These are phyloP conservation scores for Acestrorhynchus altus DNA, from an alignment of 2,797 vertebrate genomes.

Conservation along the genomic window DNA sequence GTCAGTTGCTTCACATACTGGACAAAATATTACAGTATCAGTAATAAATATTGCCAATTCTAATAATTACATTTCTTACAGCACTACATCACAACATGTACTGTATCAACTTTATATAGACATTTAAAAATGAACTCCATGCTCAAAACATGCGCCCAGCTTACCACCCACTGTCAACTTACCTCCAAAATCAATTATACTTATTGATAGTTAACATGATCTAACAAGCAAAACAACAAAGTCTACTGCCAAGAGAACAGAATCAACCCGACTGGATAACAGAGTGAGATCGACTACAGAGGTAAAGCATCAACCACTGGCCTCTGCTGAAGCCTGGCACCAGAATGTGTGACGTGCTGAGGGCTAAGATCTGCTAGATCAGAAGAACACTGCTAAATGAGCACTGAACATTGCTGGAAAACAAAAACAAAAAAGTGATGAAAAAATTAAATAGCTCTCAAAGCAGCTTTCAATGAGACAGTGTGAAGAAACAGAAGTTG, in stretches of 20 bases:
- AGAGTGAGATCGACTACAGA: conserved; percentile 7
- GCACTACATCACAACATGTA: too few species aligned
- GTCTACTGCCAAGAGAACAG: neutral
- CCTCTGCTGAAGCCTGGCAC: neutral
- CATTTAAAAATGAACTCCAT: neutral
- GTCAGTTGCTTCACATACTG: too few species aligned
- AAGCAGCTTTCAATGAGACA: neutral
- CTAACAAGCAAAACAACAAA: neutral
- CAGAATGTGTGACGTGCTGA: neutral
- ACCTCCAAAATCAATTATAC: neutral
- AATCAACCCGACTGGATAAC: conserved; percentile 4
- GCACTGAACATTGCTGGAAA: neutral
- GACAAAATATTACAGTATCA: too few species aligned
- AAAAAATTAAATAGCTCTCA: neutral
- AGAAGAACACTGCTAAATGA: neutral
- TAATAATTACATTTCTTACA: too few species aligned
- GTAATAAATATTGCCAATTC: too few species aligned
- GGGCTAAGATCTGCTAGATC: neutral
- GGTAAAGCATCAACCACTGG: neutral
- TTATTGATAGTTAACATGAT: neutral
- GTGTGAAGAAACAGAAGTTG: neutral
- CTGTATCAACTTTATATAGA: neutral
- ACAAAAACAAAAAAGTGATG: neutral
- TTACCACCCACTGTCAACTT: neutral
- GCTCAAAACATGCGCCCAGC: neutral